Base-by-base conservation (phyloP, 23 tunicate genomes). In the Diplosoma virens region DNA sequence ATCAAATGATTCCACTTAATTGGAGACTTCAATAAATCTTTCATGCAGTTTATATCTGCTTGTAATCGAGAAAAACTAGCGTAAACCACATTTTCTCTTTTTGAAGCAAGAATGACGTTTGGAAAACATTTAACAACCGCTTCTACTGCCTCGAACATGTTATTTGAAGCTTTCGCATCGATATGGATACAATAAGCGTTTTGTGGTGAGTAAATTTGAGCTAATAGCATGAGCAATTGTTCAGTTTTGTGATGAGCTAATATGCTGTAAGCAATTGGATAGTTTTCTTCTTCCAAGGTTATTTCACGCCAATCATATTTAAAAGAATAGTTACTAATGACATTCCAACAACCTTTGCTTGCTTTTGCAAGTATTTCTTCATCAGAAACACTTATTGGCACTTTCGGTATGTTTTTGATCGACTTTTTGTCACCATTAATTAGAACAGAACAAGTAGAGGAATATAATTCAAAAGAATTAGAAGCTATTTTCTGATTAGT, bases 41-140 rank as follows among this genome's bases (percentile, higher is more conserved):
- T 52, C 87, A 89, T 82, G 76, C 96, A 89, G 22, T 68, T 77
- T 11, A 89, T 33, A 59, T 89, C 96, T 4, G 96, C 96, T 36
- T 82, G 56, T 0, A 89, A 77, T 47, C 96, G 55, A 0, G 73
- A 48, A 34, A 78, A 69, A 14, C 65, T 46, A 17, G 88, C 88
- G 81, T 89, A 89, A n/a, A 53, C 45, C 23, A 89, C 87, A 1
- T 54, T 21, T 52, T 48, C 79, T 27, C 71, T 35, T 29, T 34
- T 33, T 14, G 87, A 35, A 3, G 84, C 61, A 25, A 82, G 66
- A 34, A 77, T 45, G 2, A 89, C 80, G 80, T 89, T 89, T 4
- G 87, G 71, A 78, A 82, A 82, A 37, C 96, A 89, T 50, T 58
- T 21, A 31, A 54, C 41, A 14, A 82, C 61, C 56, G 0, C 30